A percentile compares a stretch with the other conserved stretches of the same genome.
Conservation (phyloP, 2,113 vertebrate species). For the Strigops habroptila region DNA sequence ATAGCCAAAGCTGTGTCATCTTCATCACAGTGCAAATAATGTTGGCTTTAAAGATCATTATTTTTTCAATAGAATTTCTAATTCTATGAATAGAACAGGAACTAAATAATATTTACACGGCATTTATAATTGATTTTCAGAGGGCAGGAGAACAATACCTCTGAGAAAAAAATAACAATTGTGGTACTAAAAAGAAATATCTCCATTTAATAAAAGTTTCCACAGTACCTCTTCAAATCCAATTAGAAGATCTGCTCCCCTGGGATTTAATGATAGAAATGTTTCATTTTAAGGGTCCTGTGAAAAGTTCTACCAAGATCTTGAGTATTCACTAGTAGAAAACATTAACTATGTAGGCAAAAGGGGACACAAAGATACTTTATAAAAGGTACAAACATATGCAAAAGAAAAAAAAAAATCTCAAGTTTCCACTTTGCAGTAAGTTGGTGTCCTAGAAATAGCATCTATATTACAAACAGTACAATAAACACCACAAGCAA, state of each 20-base stretch:
- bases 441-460: not conserved
- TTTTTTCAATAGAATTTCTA: not conserved
- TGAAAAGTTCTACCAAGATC: not conserved
- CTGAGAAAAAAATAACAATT: not conserved
- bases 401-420: not conserved
- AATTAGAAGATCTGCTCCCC: not conserved
- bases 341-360: not conserved
- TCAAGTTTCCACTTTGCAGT: not conserved
- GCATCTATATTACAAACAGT: not conserved
- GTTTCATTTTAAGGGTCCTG: not conserved
- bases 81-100: not conserved
- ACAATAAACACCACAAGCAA: not conserved
- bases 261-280: not conserved
- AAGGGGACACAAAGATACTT: not conserved
- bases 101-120: not conserved
- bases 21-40: not conserved
- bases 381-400: not conserved
- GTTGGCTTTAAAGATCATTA: not conserved
- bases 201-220: not conserved
- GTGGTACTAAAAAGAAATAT: not conserved
- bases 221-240: not conserved
- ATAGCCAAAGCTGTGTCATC: not conserved
- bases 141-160: not conserved
- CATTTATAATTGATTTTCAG: not conserved
- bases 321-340: not conserved